Percentiles rank a stretch among this genome's conserved stretches.
Evolutionary conservation across 1,140 invertebrate species (phyloP).

Genomic region (Mizuhopecten yessoensis): DNA sequence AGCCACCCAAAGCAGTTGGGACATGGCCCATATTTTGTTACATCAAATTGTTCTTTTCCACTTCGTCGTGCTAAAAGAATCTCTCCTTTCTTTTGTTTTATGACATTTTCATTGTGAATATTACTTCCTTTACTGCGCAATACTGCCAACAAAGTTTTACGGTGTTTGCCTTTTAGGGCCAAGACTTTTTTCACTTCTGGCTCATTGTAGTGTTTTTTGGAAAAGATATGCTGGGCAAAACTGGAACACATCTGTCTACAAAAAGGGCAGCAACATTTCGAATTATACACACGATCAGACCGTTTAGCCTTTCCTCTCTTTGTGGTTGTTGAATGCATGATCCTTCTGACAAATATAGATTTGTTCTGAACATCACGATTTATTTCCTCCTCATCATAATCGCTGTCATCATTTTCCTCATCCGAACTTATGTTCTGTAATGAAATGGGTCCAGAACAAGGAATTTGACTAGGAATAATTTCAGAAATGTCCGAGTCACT

Average conservation of each 20-base stretch:
- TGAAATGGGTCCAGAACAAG: background rate
- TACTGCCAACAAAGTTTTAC: background rate
- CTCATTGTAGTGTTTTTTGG: background rate
- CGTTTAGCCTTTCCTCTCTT: conserved; percentile 12
- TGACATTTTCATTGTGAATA: background rate
- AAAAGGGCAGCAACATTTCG: background rate
- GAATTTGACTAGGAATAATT: background rate
- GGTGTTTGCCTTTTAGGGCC: background rate
- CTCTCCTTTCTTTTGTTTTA: background rate
- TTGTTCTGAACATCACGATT: background rate
- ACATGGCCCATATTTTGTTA: background rate
- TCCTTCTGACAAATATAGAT: background rate
- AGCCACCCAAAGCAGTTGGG: background rate
- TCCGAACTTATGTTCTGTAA: background rate
- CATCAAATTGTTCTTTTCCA: background rate
- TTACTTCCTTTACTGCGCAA: background rate
- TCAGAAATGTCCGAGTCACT: background rate
- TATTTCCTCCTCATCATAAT: background rate
- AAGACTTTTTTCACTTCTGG: background rate
- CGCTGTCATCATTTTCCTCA: background rate
- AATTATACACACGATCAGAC: background rate
- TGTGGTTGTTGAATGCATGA: background rate
- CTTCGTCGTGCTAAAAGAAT: background rate
- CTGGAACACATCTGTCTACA: background rate
- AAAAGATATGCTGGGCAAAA: background rate